Percentiles rank a stretch among this genome's conserved stretches.
These are phyloP conservation scores for Cylloceria caligata DNA, from an alignment of 2,888 invertebrate species.

Conservation along the genomic window DNA sequence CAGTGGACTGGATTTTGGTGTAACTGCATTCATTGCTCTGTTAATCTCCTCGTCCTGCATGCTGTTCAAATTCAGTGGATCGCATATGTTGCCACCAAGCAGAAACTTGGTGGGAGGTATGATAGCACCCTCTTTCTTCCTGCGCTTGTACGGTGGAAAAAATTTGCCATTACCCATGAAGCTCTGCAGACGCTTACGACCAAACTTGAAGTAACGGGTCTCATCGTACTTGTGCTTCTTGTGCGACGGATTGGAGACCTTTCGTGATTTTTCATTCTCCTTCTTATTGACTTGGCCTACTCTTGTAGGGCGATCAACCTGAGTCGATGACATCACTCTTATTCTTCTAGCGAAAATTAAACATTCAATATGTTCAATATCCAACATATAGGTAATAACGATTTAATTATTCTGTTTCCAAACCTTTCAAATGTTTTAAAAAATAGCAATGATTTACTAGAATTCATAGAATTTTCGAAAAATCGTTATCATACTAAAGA, in stretches of 20 bases:
- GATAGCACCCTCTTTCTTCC: constrained; percentile 90
- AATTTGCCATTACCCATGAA: constrained; percentile 90
- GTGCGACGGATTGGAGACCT: constrained; percentile 76
- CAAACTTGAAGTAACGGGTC: constrained; percentile 81
- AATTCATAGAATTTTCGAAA: too few species aligned
- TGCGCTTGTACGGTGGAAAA: constrained; percentile 90
- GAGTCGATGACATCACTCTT: constrained; percentile 84
- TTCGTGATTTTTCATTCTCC: constrained; percentile 80
- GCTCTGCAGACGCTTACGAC: constrained; percentile 89
- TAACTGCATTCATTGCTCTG: constrained; percentile 94
- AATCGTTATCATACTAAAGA: too few species aligned
- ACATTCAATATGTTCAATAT: too few species aligned
- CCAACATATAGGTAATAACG: too few species aligned
- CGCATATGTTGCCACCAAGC: constrained; percentile 97
- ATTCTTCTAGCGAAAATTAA: too few species aligned
- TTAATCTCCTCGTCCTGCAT: constrained; percentile 93
- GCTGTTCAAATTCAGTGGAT: constrained; percentile 97
- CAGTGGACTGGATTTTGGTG: constrained; percentile 96
- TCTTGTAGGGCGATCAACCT: constrained; percentile 84
- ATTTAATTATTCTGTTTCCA: too few species aligned
- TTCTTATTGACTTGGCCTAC: constrained; percentile 80
- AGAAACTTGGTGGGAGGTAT: constrained; percentile 97
- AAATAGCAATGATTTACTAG: too few species aligned
- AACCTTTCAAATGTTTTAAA: too few species aligned
- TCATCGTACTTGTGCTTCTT: constrained; percentile 84